phyloP scores from a whole-genome alignment of 2,113 vertebrate species.

The Lutjanus erythropterus region DNA sequence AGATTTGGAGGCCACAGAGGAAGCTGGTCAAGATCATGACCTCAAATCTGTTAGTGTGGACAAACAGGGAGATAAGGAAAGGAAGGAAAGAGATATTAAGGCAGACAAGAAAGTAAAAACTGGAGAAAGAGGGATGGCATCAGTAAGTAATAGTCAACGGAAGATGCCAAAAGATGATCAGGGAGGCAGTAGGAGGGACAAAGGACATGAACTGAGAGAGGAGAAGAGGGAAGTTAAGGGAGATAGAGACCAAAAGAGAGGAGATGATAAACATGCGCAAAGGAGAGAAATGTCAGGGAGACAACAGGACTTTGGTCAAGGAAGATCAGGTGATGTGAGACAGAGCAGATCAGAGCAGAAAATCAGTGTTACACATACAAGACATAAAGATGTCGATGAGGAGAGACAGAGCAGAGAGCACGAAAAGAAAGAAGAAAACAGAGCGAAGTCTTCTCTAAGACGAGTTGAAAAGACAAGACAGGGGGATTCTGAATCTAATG shows the following conservation, averaged over 20 bases:
- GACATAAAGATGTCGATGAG: neutral
- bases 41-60: neutral
- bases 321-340: neutral
- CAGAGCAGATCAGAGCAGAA: neutral
- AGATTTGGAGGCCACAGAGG: neutral
- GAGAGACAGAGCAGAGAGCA: neutral
- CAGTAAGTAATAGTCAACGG: fast-evolving
- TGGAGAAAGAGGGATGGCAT: neutral
- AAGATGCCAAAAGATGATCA: neutral
- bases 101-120: neutral
- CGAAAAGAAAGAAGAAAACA: neutral
- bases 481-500: neutral
- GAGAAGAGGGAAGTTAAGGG: too few relatives aligned
- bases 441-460: neutral
- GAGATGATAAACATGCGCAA: too few relatives aligned
- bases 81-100: too few relatives aligned
- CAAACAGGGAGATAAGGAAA: neutral
- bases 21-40: neutral
- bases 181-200: too few relatives aligned
- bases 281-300: too few relatives aligned
- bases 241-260: too few relatives aligned
- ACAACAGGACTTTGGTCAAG: neutral
- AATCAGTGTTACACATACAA: neutral
- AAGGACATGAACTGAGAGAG: too few relatives aligned
- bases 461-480: too few relatives aligned